Evolutionary conservation across 2,888 invertebrate genomes (phyloP), one percentile per base, ranked within the genome.

Genomic region (Drosophila tanythrix): DNA sequence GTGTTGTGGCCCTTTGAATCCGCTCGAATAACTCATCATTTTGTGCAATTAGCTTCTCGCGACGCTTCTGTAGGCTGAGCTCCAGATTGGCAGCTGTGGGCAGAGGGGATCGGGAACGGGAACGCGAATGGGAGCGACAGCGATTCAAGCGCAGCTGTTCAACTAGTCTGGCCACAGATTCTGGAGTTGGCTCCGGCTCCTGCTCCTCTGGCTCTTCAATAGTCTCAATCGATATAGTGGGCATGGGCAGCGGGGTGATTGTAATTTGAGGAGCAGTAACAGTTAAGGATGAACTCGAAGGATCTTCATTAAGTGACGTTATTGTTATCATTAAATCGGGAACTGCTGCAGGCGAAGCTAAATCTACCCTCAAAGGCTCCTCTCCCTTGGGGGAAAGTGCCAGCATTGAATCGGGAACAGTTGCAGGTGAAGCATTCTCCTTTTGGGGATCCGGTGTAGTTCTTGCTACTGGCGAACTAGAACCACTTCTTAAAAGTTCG

Each of bases 1-100:
- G 90, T 0, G 90, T 89, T 2, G 36, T 74, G 0, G 81, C 81
- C 1, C 85, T 80, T 11, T 83, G 74, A 15, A 90, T 51, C 31
- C 80, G 79, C 31, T 83, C 83, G 3, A 86, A 81, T 33, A 91
- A 67, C 10, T 82, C 83, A 62, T 91, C 90, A 15, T 85, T 91
- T 55, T 83, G 86, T 0, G 90, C 90, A 35, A 91, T 90, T 15
- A 90, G 46, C 53, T 82, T 85, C n/a, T 74, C 81, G 1, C 90
- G 79, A 0, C 91, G 79, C 2, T 70, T 66, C 36, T 89, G 83
- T 29, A 91, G 38, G 3, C 90, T 90, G n/a, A 83, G 88, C 40
- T 81, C 88, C 31, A 91, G 43, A 57, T 91, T 89, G 25, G 77
- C 77, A 0, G 83, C 73, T 7, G 75, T 81, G 3, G 91, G 91